These are phyloP conservation scores for Archips xylosteana DNA, from an alignment of 2,888 invertebrate genomes.

Conservation along the genomic window DNA sequence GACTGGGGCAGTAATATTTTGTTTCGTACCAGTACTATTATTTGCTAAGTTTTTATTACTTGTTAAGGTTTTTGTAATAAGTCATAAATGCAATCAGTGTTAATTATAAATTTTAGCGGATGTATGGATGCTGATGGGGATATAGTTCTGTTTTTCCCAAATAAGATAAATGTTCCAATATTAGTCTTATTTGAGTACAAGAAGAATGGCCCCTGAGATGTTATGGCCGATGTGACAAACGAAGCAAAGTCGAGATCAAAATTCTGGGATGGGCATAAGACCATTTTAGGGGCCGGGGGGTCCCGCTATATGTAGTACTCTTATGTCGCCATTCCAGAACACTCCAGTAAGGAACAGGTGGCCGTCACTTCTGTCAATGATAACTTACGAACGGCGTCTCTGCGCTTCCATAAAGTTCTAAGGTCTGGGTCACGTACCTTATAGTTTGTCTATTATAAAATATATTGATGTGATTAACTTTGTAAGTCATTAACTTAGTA, in stretches of 20 bases:
- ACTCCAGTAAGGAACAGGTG: too few species aligned
- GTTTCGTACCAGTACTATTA: not conserved
- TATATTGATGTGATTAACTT: not conserved
- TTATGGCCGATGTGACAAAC: too few species aligned
- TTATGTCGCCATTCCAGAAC: too few species aligned
- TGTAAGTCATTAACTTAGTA: conserved; percentile 14
- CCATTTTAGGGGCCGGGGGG: too few species aligned
- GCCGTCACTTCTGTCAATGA: too few species aligned
- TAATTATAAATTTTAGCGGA: not conserved
- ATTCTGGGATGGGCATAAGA: not conserved
- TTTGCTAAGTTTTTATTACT: not conserved
- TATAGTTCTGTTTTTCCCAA: not conserved
- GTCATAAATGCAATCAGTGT: not conserved
- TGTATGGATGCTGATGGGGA: not conserved
- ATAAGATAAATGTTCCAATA: not conserved
- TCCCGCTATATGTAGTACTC: too few species aligned
- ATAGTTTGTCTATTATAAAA: not conserved
- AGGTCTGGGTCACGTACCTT: not conserved
- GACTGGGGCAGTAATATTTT: not conserved
- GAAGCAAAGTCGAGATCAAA: too few species aligned
- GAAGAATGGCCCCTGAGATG: too few species aligned
- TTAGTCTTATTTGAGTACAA: not conserved
- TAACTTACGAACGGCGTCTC: too few species aligned
- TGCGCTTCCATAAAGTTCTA: too few species aligned
- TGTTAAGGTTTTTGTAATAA: not conserved